Conservation (phyloP, 2,888 invertebrate species). For the Dryobotodes eremita region DNA sequence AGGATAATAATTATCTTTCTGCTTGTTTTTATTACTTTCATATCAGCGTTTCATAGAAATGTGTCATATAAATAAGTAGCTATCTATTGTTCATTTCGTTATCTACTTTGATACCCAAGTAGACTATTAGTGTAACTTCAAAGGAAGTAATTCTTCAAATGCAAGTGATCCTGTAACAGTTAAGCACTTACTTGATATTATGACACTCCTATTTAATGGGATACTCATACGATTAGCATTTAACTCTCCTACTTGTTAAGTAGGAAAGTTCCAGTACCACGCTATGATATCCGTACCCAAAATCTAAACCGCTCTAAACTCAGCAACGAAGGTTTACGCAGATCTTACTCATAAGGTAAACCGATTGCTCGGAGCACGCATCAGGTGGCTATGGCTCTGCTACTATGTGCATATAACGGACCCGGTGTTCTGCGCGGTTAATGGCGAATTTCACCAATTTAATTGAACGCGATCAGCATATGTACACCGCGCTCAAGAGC, state of each 20-base stretch:
- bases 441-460: neutral
- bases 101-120: constrained; percentile 23
- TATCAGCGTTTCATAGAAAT: constrained; percentile 40
- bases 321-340: neutral
- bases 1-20: constrained; percentile 38
- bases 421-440: neutral
- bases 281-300: neutral
- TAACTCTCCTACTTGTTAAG: neutral
- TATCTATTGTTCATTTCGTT: constrained; percentile 11
- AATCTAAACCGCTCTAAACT: neutral
- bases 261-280: neutral
- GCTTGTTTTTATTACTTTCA: constrained; percentile 6
- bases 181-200: neutral
- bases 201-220: neutral
- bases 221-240: no score
- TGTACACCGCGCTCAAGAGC: no score
- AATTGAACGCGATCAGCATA: no score
- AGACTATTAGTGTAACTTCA: neutral
- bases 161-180: neutral
- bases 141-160: neutral
- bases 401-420: neutral
- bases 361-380: neutral
- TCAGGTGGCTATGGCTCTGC: neutral
- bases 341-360: neutral
- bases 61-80: constrained; percentile 6